Conservation (phyloP, 2,797 vertebrate genomes). For the Heterohyrax brucei region DNA sequence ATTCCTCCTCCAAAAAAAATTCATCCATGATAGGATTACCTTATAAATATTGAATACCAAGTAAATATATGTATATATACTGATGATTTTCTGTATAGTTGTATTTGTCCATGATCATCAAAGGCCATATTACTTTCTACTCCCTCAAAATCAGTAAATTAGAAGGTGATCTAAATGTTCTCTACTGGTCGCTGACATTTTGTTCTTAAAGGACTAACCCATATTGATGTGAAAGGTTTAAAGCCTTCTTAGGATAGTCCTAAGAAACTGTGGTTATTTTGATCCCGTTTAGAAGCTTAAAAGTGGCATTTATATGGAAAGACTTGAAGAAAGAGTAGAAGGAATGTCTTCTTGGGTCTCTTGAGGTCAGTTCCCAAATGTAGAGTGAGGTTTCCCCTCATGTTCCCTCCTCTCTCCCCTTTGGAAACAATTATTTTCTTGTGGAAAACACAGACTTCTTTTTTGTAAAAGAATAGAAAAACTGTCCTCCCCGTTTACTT, state of each 20-base stretch:
- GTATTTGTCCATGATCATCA: background rate
- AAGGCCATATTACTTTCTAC: background rate
- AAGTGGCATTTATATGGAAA: constrained; percentile 56
- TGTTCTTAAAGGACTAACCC: constrained; percentile 45
- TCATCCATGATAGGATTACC: background rate
- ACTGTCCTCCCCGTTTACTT: background rate
- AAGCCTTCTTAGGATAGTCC: constrained; percentile 25
- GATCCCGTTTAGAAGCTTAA: background rate
- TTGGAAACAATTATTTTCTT: background rate
- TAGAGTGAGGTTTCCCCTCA: background rate
- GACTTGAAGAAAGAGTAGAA: background rate
- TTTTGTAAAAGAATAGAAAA: constrained; percentile 1
- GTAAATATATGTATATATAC: background rate
- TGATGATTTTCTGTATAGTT: background rate
- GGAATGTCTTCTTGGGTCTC: background rate
- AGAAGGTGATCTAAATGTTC: constrained; percentile 54
- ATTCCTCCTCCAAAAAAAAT: no score
- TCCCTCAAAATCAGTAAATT: constrained; percentile 24
- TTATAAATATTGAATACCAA: constrained; percentile 46
- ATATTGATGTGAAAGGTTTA: constrained; percentile 52
- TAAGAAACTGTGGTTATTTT: background rate
- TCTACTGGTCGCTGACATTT: constrained; percentile 3
- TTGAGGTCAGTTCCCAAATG: background rate
- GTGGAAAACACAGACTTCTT: background rate
- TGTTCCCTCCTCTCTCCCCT: background rate